Evolutionary conservation across 2,113 vertebrate genomes (phyloP).

Genomic region (Proterorhinus semilunaris): DNA sequence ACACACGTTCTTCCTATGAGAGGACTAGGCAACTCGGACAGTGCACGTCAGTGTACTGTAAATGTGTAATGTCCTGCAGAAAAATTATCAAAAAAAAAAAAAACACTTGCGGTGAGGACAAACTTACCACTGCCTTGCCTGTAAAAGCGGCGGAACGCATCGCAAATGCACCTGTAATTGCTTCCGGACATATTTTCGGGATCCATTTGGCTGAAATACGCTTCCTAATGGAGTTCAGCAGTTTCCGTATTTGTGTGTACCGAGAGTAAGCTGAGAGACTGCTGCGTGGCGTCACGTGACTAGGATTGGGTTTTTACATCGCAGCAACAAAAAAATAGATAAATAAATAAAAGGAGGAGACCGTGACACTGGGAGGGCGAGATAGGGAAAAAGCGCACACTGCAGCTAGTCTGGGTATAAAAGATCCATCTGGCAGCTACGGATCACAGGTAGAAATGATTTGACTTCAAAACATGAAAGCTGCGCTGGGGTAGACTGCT

Average conservation of each 20-base stretch:
- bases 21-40: too few relatives aligned
- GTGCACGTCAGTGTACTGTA: background rate
- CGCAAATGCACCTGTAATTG: background rate
- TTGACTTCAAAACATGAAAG: slow-evolving; percentile 53
- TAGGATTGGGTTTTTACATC: slow-evolving; percentile 13
- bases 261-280: background rate
- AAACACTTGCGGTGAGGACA: background rate
- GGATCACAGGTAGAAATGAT: slow-evolving; percentile 43
- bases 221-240: background rate
- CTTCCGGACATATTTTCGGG: background rate
- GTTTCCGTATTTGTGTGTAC: slow-evolving; percentile 3
- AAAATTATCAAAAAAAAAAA: too few relatives aligned
- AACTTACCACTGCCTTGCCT: background rate
- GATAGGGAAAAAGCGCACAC: slow-evolving; percentile 37
- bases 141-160: slow-evolving; percentile 1
- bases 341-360: slow-evolving; percentile 2
- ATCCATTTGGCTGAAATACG: background rate
- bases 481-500: slow-evolving; percentile 20
- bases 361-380: slow-evolving; percentile 18
- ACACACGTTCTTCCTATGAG: too few relatives aligned
- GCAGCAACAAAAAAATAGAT: background rate
- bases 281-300: background rate
- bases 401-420: slow-evolving; percentile 31
- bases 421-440: slow-evolving; percentile 40
- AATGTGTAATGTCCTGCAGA: background rate